Percentiles rank a stretch among this genome's conserved stretches.
These are phyloP conservation scores for Furcifer pardalis DNA, from an alignment of 2,797 vertebrate species.

Conservation along the genomic window DNA sequence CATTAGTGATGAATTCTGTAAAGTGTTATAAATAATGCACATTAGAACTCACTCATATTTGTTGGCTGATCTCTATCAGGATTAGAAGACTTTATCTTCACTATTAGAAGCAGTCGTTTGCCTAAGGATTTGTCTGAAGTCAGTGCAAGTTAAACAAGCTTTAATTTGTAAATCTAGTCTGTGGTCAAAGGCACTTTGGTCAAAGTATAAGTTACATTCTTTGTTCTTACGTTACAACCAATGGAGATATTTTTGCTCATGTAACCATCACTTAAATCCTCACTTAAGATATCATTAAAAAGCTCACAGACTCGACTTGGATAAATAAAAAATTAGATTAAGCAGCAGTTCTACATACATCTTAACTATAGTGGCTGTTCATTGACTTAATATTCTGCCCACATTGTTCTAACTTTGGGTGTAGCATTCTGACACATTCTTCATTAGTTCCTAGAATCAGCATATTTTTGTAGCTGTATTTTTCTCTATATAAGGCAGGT, in stretches of 20 bases:
- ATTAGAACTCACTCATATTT: conserved; percentile 27
- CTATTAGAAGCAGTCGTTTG: conserved; percentile 35
- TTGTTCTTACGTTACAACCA: conserved; percentile 12
- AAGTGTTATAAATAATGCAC: conserved; percentile 42
- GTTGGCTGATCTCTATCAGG: conserved; percentile 3
- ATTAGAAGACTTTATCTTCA: conserved; percentile 49
- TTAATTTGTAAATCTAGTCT: conserved; percentile 33
- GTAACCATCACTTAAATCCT: background rate
- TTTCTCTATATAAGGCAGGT: background rate
- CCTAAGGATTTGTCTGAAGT: conserved; percentile 41
- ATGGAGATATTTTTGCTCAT: background rate
- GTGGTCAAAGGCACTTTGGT: conserved; percentile 55
- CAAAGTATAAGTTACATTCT: conserved; percentile 33
- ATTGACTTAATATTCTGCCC: background rate
- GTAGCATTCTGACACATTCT: background rate
- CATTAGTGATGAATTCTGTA: conserved; percentile 23
- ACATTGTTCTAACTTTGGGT: background rate
- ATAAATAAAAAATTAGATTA: background rate
- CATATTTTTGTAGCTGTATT: too few species aligned
- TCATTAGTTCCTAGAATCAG: background rate
- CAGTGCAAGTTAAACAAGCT: conserved; percentile 45
- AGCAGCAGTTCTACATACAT: background rate
- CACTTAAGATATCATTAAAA: background rate
- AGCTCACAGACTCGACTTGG: background rate
- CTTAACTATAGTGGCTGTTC: background rate